Percentiles rank a stretch among this genome's conserved stretches.
Evolutionary conservation across 1,140 invertebrate genomes (phyloP).

Genomic region (Zaprionus tsacasi): DNA sequence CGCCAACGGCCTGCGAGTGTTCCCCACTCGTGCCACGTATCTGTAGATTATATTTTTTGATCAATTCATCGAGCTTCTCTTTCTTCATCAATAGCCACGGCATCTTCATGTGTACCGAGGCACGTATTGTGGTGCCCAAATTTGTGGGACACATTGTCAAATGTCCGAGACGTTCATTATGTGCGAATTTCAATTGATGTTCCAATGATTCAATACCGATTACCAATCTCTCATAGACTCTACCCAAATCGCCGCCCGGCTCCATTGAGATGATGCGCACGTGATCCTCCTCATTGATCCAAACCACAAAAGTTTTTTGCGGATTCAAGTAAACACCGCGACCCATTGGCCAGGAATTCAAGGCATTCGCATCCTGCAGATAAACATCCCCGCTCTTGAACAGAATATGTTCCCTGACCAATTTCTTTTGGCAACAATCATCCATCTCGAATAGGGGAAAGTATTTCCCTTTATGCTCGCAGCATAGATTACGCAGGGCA

Average conservation of each 20-base stretch:
- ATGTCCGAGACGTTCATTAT: slow-evolving; percentile 95
- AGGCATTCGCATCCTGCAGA: slow-evolving; percentile 92
- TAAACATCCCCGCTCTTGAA: slow-evolving; percentile 95
- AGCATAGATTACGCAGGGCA: slow-evolving; percentile 90
- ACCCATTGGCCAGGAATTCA: slow-evolving; percentile 96
- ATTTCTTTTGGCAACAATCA: slow-evolving; percentile 94
- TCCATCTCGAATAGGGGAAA: slow-evolving; percentile 97
- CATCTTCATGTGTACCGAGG: slow-evolving; percentile 98
- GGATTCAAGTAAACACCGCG: slow-evolving; percentile 58
- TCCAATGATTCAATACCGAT: slow-evolving; percentile 96
- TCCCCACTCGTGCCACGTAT: slow-evolving; percentile 96
- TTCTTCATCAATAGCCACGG: slow-evolving; percentile 94
- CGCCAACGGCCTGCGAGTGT: slow-evolving; percentile 95
- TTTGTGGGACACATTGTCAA: slow-evolving; percentile 99
- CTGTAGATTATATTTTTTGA: slow-evolving; percentile 95
- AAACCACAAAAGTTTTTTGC: slow-evolving; percentile 97
- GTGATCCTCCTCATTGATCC: slow-evolving; percentile 99
- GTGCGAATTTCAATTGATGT: slow-evolving; percentile 93
- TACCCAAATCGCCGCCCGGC: slow-evolving; percentile 95
- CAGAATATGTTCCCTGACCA: slow-evolving; percentile 98
- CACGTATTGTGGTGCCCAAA: slow-evolving; percentile 97
- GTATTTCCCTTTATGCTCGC: slow-evolving; percentile 94
- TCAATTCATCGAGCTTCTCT: slow-evolving; percentile 94
- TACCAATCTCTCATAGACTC: slow-evolving; percentile 95
- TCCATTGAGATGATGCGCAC: slow-evolving; percentile 99